A percentile compares a stretch with the other conserved stretches of the same genome.
Conservation (phyloP, 2,113 vertebrate species). For the Ictidomys tridecemlineatus region DNA sequence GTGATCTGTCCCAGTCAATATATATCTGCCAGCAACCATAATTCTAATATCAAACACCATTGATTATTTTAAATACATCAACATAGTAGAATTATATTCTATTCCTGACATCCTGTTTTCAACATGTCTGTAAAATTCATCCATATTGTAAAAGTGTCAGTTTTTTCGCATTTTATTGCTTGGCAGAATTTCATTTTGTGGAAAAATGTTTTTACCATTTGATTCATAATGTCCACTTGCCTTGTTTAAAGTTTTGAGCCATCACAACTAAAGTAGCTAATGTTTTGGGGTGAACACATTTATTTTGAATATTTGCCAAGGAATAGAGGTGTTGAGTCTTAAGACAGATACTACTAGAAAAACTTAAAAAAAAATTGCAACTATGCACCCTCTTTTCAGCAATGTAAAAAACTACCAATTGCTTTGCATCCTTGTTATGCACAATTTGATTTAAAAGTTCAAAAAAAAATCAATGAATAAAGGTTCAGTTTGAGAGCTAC, state of each 20-base stretch:
- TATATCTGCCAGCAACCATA: not conserved
- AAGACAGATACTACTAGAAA: not conserved
- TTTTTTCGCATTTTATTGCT: not conserved
- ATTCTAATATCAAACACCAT: not conserved
- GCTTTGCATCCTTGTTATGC: not conserved
- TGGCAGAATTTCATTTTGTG: not conserved
- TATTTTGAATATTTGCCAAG: not conserved
- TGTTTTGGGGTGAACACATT: not conserved
- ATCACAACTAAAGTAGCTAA: not conserved
- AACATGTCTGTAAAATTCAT: not conserved
- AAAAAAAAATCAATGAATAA: not conserved
- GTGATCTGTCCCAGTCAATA: not conserved
- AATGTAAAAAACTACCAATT: not conserved
- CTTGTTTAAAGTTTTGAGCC: not conserved
- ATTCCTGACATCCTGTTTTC: not conserved
- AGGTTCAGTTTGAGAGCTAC: not conserved
- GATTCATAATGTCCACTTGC: not conserved
- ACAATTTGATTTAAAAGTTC: not conserved
- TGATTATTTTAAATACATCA: not conserved
- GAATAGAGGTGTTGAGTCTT: not conserved
- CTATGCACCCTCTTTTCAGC: not conserved
- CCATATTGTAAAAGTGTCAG: rapidly evolving
- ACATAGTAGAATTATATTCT: not conserved
- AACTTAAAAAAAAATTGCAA: not conserved
- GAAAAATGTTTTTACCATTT: not conserved